These are phyloP conservation scores for Coptotermes formosanus DNA, from an alignment of 1,140 invertebrate species.

Conservation along the genomic window DNA sequence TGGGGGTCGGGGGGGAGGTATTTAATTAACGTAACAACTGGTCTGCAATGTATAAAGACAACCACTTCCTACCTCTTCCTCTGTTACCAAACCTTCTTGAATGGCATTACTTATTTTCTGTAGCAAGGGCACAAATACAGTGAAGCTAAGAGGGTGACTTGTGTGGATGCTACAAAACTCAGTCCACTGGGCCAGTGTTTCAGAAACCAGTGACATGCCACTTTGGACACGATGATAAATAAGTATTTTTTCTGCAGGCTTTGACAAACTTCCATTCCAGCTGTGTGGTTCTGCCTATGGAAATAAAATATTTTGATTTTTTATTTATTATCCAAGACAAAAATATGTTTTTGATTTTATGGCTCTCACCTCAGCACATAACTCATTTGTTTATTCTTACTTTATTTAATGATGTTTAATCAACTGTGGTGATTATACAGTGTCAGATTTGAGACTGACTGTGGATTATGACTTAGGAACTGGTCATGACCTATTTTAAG, in stretches of 20 bases:
- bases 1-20: too few relatives aligned
- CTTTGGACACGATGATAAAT: neutral
- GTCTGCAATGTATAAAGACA: too few relatives aligned
- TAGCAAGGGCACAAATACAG: neutral
- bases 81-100: neutral
- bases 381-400: too few relatives aligned
- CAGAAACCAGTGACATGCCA: neutral
- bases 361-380: too few relatives aligned
- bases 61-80: neutral
- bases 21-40: too few relatives aligned
- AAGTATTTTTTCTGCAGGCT: neutral
- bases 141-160: neutral
- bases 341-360: neutral
- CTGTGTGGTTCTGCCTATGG: neutral
- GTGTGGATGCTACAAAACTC: neutral
- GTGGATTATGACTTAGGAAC: too few relatives aligned
- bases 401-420: too few relatives aligned
- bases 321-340: neutral
- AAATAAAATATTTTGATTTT: neutral
- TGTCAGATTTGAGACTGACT: too few relatives aligned
- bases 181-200: neutral
- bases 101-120: neutral
- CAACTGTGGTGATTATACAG: too few relatives aligned
- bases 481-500: too few relatives aligned
- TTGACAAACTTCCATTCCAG: neutral